Evolutionary conservation across 2,113 vertebrate genomes (phyloP).

Genomic region (Poicephalus meyeri): DNA sequence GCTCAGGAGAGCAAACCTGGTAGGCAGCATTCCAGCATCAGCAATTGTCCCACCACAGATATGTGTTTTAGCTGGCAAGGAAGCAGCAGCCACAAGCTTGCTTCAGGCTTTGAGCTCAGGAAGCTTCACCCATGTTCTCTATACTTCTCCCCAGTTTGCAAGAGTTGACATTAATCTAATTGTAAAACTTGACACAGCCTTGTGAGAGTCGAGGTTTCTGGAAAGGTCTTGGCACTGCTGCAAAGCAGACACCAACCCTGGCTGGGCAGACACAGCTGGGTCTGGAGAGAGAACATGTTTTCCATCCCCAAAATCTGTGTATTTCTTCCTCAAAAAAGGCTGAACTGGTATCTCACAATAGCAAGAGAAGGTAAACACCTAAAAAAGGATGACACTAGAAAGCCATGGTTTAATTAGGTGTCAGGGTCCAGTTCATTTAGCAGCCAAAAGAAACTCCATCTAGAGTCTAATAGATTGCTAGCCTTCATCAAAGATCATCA

Average conservation of each 20-base stretch:
- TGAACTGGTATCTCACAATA: background rate
- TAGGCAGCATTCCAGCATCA: background rate
- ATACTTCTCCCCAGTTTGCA: background rate
- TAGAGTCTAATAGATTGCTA: background rate
- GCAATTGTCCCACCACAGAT: background rate
- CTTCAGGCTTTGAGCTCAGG: background rate
- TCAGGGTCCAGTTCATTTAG: background rate
- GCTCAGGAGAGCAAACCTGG: background rate
- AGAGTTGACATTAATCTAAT: background rate
- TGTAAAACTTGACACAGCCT: background rate
- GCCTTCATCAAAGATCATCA: background rate
- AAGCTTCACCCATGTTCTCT: background rate
- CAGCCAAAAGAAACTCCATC: background rate
- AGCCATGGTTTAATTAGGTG: background rate
- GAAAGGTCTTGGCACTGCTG: background rate
- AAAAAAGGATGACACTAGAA: background rate
- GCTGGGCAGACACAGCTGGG: background rate
- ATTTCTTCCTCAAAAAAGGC: background rate
- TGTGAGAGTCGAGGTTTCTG: background rate
- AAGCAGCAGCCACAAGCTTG: rapidly evolving
- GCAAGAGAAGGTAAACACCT: background rate
- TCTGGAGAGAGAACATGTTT: background rate
- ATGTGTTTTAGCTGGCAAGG: background rate
- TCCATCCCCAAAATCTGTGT: background rate
- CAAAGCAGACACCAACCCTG: background rate